phyloP scores from a whole-genome alignment of 2,113 vertebrate genomes.

The Chiloscyllium plagiosum region DNA sequence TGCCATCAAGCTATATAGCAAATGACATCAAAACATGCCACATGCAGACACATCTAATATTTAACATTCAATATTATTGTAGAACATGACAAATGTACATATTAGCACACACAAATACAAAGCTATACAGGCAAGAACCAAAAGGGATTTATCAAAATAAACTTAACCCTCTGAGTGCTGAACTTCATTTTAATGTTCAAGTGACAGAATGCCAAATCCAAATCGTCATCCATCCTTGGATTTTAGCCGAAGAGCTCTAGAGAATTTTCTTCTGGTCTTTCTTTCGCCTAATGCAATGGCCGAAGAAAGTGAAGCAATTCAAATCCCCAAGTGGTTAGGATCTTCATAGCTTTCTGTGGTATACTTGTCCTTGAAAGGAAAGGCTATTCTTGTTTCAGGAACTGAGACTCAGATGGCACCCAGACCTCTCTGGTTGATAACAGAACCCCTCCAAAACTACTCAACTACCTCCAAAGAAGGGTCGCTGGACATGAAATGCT shows the following conservation, averaged over 20 bases:
- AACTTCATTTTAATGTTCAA: neutral
- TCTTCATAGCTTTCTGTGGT: neutral
- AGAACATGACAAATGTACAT: slow-evolving; percentile 12
- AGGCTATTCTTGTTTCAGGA: neutral
- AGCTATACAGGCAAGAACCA: slow-evolving; percentile 6
- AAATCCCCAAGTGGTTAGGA: neutral
- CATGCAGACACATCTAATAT: slow-evolving; percentile 6
- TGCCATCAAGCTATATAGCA: neutral
- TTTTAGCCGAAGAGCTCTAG: neutral
- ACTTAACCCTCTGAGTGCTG: slow-evolving; percentile 35
- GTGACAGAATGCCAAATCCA: neutral
- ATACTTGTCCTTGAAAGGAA: neutral
- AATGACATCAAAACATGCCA: slow-evolving; percentile 15
- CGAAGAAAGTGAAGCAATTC: neutral
- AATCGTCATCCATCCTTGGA: neutral
- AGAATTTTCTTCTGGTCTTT: neutral
- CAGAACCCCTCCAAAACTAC: neutral
- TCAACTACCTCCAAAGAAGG: neutral
- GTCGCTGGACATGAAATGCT: too few relatives aligned
- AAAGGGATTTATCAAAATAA: slow-evolving; percentile 11
- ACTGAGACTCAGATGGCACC: neutral
- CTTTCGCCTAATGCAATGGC: neutral
- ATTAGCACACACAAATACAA: slow-evolving; percentile 19
- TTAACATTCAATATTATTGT: neutral
- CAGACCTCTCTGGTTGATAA: neutral